phyloP scores from a whole-genome alignment of 2,888 invertebrate species.

The Phyllotreta cruciferae region DNA sequence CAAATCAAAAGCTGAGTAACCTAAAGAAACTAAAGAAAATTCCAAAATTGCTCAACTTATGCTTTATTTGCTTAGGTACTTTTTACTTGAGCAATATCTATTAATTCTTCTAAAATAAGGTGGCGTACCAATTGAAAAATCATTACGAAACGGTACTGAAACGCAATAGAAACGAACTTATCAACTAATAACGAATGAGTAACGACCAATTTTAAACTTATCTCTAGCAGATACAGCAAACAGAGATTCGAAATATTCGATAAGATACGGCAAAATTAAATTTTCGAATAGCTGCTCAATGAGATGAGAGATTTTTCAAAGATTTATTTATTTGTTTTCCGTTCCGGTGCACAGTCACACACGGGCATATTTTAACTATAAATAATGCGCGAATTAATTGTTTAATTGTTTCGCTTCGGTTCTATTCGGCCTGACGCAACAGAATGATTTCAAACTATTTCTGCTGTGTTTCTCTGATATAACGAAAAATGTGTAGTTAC shows the following conservation, averaged over 20 bases:
- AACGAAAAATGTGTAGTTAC: no score
- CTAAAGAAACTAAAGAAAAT: no score
- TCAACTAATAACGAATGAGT: conserved; percentile 15
- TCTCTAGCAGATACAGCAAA: conserved; percentile 3
- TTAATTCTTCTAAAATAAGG: background rate
- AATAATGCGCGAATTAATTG: no score
- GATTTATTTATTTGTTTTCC: conserved; percentile 6
- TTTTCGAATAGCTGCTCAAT: conserved; percentile 10
- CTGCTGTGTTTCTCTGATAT: no score
- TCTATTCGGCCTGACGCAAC: no score
- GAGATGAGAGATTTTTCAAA: conserved; percentile 5
- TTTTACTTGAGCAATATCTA: background rate
- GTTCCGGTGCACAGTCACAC: conserved; percentile 2
- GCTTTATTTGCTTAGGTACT: no score
- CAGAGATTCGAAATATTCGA: conserved; percentile 17
- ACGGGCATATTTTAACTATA: background rate
- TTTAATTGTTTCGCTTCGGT: no score
- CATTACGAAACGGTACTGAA: background rate
- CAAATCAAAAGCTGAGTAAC: no score
- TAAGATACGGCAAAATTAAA: conserved; percentile 8
- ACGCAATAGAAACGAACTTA: conserved; percentile 8
- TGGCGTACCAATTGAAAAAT: conserved; percentile 3
- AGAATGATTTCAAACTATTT: no score
- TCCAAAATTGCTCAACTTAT: no score
- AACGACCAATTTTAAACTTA: conserved; percentile 13